phyloP scores from a whole-genome alignment of 2,888 invertebrate genomes.

The Pachymerium ferrugineum region DNA sequence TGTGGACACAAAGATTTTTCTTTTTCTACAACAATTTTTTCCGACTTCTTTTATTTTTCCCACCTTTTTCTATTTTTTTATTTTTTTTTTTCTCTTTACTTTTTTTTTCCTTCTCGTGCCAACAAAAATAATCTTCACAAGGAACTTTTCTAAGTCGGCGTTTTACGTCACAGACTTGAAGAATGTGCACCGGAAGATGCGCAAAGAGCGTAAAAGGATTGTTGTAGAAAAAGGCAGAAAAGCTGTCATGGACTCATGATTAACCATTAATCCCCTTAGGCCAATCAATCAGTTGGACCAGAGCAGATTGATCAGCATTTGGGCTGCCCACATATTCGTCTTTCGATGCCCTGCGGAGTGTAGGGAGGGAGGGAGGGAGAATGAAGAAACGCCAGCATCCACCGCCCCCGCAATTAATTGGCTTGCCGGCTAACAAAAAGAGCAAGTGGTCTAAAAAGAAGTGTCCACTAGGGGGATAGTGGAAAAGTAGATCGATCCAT shows the following conservation, averaged over 20 bases:
- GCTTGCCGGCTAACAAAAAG: conserved; percentile 25
- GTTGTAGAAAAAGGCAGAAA: neutral
- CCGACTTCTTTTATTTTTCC: no score
- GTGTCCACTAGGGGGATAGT: conserved; percentile 16
- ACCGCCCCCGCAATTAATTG: conserved; percentile 22
- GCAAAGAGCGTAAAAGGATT: neutral
- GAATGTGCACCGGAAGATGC: neutral
- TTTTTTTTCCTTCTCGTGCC: neutral
- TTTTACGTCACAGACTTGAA: neutral
- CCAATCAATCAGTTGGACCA: conserved; percentile 28
- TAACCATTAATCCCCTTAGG: conserved; percentile 31
- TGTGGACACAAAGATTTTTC: conserved; percentile 25
- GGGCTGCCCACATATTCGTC: conserved; percentile 23
- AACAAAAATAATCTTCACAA: conserved; percentile 15
- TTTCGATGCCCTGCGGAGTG: neutral
- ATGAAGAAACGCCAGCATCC: no score
- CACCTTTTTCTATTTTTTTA: neutral
- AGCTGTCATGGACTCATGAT: conserved; percentile 28
- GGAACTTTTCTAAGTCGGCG: neutral
- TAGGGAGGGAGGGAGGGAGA: neutral
- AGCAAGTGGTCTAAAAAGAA: conserved; percentile 6
- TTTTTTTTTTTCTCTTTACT: neutral
- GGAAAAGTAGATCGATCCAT: conserved; percentile 7
- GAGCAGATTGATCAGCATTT: neutral
- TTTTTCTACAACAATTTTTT: no score